Evolutionary conservation across 2,113 vertebrate genomes (phyloP).

Genomic region (Mellivora capensis): DNA sequence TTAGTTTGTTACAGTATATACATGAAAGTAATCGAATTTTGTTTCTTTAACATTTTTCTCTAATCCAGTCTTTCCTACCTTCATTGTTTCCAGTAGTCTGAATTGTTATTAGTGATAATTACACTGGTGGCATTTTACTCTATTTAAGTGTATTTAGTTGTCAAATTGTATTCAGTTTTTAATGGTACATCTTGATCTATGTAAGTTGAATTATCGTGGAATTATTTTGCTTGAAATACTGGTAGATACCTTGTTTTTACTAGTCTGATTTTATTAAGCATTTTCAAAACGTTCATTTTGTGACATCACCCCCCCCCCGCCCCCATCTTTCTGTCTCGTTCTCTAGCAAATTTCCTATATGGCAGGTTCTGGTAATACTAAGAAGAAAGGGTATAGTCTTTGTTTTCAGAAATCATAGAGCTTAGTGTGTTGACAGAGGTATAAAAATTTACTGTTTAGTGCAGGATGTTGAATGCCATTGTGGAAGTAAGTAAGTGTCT

Average conservation of each 20-base stretch:
- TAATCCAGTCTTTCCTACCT: constrained; percentile 22
- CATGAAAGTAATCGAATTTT: constrained; percentile 48
- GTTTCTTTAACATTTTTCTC: constrained; percentile 61
- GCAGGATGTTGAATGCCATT: neutral
- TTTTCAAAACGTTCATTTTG: constrained; percentile 36
- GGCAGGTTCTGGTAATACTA: neutral
- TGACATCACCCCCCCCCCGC: too few species aligned
- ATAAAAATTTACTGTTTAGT: neutral
- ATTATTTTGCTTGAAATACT: constrained; percentile 50
- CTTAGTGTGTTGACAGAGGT: neutral
- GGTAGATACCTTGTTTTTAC: constrained; percentile 29
- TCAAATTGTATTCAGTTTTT: constrained; percentile 50
- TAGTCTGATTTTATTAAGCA: constrained; percentile 46
- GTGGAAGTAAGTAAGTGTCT: neutral
- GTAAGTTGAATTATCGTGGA: constrained; percentile 39
- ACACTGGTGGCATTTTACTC: constrained; percentile 44
- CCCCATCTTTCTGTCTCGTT: neutral
- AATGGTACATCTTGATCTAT: constrained; percentile 1
- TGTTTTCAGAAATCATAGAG: neutral
- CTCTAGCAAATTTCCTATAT: neutral
- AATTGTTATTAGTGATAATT: constrained; percentile 68
- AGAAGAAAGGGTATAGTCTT: neutral
- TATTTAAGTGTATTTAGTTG: constrained; percentile 32
- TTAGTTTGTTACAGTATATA: constrained; percentile 62
- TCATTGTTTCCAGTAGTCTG: constrained; percentile 55